Base-by-base conservation (phyloP, 2,888 invertebrate species). In the Apotomis betuletana region DNA sequence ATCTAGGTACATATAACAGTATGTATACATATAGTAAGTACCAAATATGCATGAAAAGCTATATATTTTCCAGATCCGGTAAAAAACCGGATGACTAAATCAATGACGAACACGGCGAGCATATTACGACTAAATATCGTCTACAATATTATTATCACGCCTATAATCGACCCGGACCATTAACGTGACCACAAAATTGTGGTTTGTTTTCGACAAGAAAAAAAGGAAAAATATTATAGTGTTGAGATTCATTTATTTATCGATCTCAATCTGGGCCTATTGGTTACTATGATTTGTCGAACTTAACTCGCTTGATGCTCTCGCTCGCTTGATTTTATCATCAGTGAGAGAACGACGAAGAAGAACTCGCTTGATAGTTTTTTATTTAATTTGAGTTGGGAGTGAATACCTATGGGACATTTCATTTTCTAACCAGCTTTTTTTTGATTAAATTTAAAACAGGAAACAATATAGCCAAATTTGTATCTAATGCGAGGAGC, bases 161-260 rank as follows among this genome's bases (percentile, higher is more conserved):
- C 89, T 89, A 84, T 89, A 90, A 91, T 90, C 89, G 89, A 88
- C 86, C 86, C 86, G 90, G 88, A 88, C 88, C 86, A 90, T 90
- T 89, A 90, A 82, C 81, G 77, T 76, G 85, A 85, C 88, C 88
- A 87, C 89, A 87, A 86, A 85, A 86, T 85, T 87, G 90, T 84
- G 90, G 90, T 92, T 90, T 87, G 90, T 90, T 90, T 88, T 90
- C 87, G 87, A 89, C 87, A 87, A 87, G 87, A 36, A 4, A 67
- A 71, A 88, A 88, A 83, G 80, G 83, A 75, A 89, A 90, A 89
- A 88, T 88, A 86, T 83, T 78, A 85, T 85, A 85, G 85, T 85
- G 81, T 81, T 75, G 82, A 88, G 88, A 90, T 90, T 91, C 90
- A 90, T 90, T 90, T 90, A 90, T 91, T 90, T 90, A 90, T 89